phyloP scores from a whole-genome alignment of 2,888 invertebrate genomes.

The Tolmerus cingulatus region DNA sequence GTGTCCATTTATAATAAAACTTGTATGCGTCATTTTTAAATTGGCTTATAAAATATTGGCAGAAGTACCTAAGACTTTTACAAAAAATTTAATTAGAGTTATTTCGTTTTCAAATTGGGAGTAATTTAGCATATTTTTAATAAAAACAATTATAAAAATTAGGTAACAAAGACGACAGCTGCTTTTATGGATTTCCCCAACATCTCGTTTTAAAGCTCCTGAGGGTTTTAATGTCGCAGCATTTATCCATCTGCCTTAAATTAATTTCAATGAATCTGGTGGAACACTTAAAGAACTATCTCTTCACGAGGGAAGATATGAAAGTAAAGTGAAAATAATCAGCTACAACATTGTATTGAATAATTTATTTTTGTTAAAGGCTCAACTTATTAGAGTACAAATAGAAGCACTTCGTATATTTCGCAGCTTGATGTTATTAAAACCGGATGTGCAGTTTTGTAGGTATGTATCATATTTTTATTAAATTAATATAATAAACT shows the following conservation, averaged over 20 bases:
- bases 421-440: conserved; percentile 56
- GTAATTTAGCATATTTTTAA: conserved; percentile 29
- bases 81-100: no score
- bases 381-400: conserved; percentile 65
- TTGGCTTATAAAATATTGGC: no score
- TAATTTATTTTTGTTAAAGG: conserved; percentile 51
- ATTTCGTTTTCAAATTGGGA: neutral
- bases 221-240: conserved; percentile 73
- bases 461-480: conserved; percentile 54
- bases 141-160: conserved; percentile 51
- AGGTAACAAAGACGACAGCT: neutral
- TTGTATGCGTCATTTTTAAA: no score
- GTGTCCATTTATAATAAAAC: no score
- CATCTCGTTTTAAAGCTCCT: conserved; percentile 76
- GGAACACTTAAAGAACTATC: conserved; percentile 57
- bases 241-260: conserved; percentile 55
- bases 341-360: neutral
- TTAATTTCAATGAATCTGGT: conserved; percentile 54
- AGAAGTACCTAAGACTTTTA: no score
- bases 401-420: conserved; percentile 66
- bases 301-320: conserved; percentile 57
- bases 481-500: neutral
- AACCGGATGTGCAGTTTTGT: conserved; percentile 56
- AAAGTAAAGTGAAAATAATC: conserved; percentile 53
- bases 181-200: conserved; percentile 72